Conservation (phyloP, 37 sponge, comb jelly and placozoan species). For the Ephydatia muelleri region DNA sequence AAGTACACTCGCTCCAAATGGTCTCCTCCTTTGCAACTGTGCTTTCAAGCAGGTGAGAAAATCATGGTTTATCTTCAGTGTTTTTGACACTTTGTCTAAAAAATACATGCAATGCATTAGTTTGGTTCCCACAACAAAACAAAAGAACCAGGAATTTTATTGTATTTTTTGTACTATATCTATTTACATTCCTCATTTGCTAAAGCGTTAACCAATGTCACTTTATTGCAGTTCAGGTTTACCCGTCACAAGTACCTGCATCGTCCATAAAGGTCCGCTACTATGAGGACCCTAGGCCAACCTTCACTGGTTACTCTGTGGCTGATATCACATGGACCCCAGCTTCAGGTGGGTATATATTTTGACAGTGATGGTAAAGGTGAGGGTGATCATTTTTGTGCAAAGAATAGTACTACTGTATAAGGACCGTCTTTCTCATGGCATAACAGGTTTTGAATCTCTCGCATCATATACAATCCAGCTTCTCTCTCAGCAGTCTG, state of each 20-base stretch:
- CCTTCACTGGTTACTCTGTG: slow-evolving; percentile 29
- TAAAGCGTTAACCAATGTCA: too few species aligned
- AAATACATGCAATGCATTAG: too few species aligned
- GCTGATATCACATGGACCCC: slow-evolving; percentile 17
- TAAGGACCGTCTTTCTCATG: background rate
- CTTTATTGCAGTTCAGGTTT: slow-evolving; percentile 16
- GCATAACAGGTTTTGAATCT: slow-evolving; percentile 9
- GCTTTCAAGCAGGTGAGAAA: too few species aligned
- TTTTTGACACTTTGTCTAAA: too few species aligned
- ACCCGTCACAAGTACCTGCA: slow-evolving; percentile 17
- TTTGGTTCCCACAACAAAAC: too few species aligned
- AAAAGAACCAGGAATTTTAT: too few species aligned
- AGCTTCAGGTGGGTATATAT: background rate
- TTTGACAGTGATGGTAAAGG: background rate
- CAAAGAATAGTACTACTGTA: background rate
- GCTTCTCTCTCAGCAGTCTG: background rate
- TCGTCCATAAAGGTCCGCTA: background rate
- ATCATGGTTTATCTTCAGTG: too few species aligned
- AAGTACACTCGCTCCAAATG: too few species aligned
- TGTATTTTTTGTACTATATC: too few species aligned
- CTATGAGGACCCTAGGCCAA: slow-evolving; percentile 22
- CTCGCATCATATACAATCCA: slow-evolving; percentile 32
- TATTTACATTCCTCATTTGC: too few species aligned
- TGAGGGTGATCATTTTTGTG: too few species aligned
- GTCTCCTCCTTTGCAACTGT: too few species aligned